Conservation (phyloP, 35 echinoderm and acorn worm species). For the Diadema setosum region DNA sequence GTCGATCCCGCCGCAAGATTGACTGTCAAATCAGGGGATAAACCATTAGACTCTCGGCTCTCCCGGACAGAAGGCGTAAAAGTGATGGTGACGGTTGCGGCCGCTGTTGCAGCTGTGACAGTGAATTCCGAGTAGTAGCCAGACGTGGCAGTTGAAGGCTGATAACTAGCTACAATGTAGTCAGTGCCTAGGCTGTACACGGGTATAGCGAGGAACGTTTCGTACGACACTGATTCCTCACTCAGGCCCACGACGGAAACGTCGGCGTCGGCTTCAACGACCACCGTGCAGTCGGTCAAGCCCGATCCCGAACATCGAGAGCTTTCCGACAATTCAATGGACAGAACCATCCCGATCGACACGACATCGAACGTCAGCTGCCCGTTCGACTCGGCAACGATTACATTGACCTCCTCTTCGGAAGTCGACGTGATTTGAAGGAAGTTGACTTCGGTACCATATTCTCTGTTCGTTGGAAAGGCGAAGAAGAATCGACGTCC, state of each 20-base stretch:
- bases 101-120: neutral
- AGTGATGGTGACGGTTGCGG: neutral
- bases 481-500: neutral
- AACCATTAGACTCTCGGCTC: neutral
- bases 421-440: neutral
- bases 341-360: neutral
- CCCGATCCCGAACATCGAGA: neutral
- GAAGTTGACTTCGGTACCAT: neutral
- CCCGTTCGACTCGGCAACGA: neutral
- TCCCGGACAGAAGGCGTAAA: neutral
- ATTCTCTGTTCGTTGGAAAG: neutral
- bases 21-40: neutral
- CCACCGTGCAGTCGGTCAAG: neutral
- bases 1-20: neutral
- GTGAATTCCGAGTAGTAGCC: slow-evolving; percentile 32
- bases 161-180: slow-evolving; percentile 9
- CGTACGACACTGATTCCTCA: neutral
- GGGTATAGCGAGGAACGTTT: slow-evolving; percentile 28
- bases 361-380: neutral
- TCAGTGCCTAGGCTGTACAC: neutral
- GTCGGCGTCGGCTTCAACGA: neutral
- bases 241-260: neutral
- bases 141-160: neutral
- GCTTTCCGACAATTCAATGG: neutral
- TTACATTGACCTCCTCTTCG: neutral